These are phyloP conservation scores for Cylas formicarius DNA, from an alignment of 1,140 invertebrate genomes.

Conservation along the genomic window DNA sequence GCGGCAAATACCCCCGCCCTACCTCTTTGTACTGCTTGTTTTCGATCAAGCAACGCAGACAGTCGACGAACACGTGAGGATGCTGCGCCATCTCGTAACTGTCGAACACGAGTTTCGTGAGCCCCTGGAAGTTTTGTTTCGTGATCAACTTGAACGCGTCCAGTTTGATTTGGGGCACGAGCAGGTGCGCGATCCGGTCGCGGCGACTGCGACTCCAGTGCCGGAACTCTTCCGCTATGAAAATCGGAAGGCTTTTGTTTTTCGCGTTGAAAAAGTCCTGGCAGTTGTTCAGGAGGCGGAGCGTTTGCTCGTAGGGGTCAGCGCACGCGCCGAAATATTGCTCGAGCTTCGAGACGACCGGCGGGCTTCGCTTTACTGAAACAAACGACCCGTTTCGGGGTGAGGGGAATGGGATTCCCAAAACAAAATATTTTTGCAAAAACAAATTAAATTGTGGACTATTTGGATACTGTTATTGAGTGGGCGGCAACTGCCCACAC, in stretches of 20 bases:
- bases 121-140: conserved; percentile 46
- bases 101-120: conserved; percentile 48
- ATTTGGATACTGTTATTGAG: too few relatives aligned
- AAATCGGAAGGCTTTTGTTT: conserved; percentile 48
- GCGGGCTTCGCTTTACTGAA: conserved; percentile 50
- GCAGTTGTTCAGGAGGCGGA: conserved; percentile 51
- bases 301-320: conserved; percentile 49
- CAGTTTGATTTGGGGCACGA: conserved; percentile 49
- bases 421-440: too few relatives aligned
- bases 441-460: too few relatives aligned
- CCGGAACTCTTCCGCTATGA: conserved; percentile 54
- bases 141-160: conserved; percentile 53
- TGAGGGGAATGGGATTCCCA: too few relatives aligned
- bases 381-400: conserved; percentile 16
- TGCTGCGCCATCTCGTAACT: conserved; percentile 49
- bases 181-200: conserved; percentile 37
- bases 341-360: conserved; percentile 45
- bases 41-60: conserved; percentile 47
- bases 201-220: conserved; percentile 42
- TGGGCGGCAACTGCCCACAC: neutral
- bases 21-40: conserved; percentile 55
- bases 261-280: conserved; percentile 51
- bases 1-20: conserved; percentile 3
- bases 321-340: conserved; percentile 45
- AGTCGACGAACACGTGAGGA: conserved; percentile 47